Conservation (phyloP, 64 coral and sea anemone species). For the Dendronephthya gigantea region DNA sequence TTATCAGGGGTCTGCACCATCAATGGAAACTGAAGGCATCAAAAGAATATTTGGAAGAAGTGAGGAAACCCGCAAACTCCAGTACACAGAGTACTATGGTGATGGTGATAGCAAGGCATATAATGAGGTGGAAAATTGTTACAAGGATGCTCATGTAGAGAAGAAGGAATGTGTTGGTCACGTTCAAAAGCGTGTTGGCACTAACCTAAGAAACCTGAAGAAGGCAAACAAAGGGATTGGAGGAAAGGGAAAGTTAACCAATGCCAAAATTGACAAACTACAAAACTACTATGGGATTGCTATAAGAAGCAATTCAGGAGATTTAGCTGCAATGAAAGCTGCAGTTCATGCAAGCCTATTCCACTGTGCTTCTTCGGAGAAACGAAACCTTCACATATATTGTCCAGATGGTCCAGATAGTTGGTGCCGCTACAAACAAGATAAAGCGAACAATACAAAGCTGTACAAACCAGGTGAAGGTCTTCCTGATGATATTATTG, state of each 20-base stretch:
- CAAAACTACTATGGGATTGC: neutral
- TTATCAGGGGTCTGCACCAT: too few species aligned
- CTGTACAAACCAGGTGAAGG: neutral
- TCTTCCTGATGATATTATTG: neutral
- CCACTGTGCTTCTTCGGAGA: neutral
- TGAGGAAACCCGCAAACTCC: neutral
- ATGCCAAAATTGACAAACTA: neutral
- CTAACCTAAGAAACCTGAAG: neutral
- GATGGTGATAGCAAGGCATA: neutral
- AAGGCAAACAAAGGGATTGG: neutral
- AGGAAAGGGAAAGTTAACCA: neutral
- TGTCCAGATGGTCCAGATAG: neutral
- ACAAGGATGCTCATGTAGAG: neutral
- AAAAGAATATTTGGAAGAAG: constrained; percentile 11
- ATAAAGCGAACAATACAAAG: neutral
- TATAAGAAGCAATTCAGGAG: neutral
- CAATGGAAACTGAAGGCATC: too few species aligned
- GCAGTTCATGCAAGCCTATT: neutral
- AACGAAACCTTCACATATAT: neutral
- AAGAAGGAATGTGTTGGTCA: neutral
- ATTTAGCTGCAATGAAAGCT: neutral
- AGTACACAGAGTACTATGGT: neutral
- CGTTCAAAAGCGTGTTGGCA: neutral
- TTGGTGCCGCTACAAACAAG: neutral
- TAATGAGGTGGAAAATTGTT: neutral